A percentile compares a stretch with the other conserved stretches of the same genome.
These are phyloP conservation scores for Campylomormyrus numenius DNA, from an alignment of 2,113 vertebrate species.

Conservation along the genomic window DNA sequence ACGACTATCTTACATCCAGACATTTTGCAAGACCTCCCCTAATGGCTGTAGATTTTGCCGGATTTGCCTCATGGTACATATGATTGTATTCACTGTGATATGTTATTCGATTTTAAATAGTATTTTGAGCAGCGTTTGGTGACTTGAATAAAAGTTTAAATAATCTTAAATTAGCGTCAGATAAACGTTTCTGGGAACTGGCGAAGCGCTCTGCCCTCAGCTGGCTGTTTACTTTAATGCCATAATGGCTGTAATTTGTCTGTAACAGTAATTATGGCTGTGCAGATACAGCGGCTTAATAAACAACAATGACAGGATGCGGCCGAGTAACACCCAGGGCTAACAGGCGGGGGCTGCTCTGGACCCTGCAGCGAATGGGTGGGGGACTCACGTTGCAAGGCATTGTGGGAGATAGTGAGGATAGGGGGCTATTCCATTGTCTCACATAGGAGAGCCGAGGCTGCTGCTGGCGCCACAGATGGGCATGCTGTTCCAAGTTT, in stretches of 20 bases:
- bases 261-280: background rate
- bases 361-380: background rate
- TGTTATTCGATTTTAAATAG: background rate
- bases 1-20: background rate
- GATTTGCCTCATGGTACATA: background rate
- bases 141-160: background rate
- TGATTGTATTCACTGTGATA: background rate
- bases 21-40: background rate
- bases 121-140: background rate
- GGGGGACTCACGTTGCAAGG: background rate
- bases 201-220: background rate
- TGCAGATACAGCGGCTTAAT: background rate
- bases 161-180: background rate
- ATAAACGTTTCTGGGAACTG: background rate
- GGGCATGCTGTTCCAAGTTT: background rate
- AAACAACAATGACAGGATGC: conserved; percentile 6
- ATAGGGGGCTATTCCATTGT: background rate
- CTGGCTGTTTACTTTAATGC: background rate
- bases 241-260: background rate
- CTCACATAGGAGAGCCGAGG: background rate
- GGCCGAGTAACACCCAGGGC: background rate
- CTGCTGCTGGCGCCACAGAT: background rate
- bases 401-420: background rate
- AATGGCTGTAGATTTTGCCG: background rate
- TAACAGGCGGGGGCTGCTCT: background rate